A percentile compares a stretch with the other conserved stretches of the same genome.
Evolutionary conservation across 2,113 vertebrate genomes (phyloP).

Genomic region (Aplodontia rufa): DNA sequence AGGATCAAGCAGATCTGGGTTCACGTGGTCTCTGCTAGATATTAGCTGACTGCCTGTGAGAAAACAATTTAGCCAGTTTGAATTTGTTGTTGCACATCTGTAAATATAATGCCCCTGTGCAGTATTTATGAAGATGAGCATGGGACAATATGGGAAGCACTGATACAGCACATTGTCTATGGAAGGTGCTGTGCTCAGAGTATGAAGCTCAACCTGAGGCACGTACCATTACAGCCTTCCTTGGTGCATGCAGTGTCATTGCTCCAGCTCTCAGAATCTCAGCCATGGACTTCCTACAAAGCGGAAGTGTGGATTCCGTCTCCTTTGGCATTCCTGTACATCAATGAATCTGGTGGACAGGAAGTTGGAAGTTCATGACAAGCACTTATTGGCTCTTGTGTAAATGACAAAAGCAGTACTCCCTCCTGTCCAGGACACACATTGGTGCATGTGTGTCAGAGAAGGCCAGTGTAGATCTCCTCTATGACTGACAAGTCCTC

Average conservation of each 20-base stretch:
- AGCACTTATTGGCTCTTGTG: not conserved
- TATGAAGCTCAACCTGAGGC: accelerated
- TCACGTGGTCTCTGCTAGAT: not conserved
- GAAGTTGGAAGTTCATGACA: not conserved
- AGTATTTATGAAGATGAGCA: not conserved
- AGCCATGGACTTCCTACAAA: not conserved
- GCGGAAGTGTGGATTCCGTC: not conserved
- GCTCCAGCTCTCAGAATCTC: not conserved
- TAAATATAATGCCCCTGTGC: not conserved
- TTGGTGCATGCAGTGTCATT: not conserved
- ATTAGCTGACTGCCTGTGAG: not conserved
- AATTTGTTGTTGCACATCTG: not conserved
- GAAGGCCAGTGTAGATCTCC: not conserved
- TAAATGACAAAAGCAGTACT: not conserved
- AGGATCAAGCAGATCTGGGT: not conserved
- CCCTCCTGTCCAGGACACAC: not conserved
- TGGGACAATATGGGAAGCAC: too few species aligned
- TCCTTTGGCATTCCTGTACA: not conserved
- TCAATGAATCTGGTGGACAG: not conserved
- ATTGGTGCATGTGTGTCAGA: accelerated
- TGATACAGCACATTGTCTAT: accelerated
- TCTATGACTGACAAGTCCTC: not conserved
- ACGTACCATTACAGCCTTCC: accelerated
- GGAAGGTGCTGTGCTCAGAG: accelerated
- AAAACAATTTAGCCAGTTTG: not conserved